Base-by-base conservation (phyloP, 1,140 invertebrate species). In the Augochlora pura region DNA sequence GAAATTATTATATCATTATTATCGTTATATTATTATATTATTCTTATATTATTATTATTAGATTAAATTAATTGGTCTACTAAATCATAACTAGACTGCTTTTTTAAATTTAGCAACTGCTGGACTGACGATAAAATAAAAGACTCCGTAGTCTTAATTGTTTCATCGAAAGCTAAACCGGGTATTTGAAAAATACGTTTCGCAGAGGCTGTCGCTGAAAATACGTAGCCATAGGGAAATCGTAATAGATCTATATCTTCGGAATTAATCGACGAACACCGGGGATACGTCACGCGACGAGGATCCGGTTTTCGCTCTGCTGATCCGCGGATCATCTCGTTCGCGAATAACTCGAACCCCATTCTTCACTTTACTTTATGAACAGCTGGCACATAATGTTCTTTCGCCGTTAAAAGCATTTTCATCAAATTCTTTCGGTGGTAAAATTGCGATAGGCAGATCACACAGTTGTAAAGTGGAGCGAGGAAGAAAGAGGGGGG, bases 341-440 rank as follows among this genome's bases (percentile, higher is more conserved):
- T 39, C 6, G 49, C 46, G 46, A 74, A 62, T 54, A 52, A 62
- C 46, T 38, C 18, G 2, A 21, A 18, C 14, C 16, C 16, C 18
- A 18, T 57, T 14, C 18, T 0, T 57, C 21, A 0, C 6, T 38
- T n/a, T 21, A 2, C 12, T 49, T 42, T 38, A 38, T 10, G 73
- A 80, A 74, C 75, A 80, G 46, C 77, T 64, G 62, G 81, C 80
- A 76, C 70, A 59, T 84, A 82, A 83, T 81, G 76, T 77, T 67
- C 57, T 46, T 10, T 12, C 57, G 21, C 18, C 72, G 52, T 70
- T 84, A 77, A 80, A 52, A 87, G 81, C 75, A 64, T 84, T 86
- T 87, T 77, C 62, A 74, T 86, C 84, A 84, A 80, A 85, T 80
- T 82, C 71, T 82, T 78, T 46, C 49, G 32, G 49, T 25, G 49